Base-by-base conservation (phyloP, 2,113 vertebrate species). In the Mesitornis unicolor region DNA sequence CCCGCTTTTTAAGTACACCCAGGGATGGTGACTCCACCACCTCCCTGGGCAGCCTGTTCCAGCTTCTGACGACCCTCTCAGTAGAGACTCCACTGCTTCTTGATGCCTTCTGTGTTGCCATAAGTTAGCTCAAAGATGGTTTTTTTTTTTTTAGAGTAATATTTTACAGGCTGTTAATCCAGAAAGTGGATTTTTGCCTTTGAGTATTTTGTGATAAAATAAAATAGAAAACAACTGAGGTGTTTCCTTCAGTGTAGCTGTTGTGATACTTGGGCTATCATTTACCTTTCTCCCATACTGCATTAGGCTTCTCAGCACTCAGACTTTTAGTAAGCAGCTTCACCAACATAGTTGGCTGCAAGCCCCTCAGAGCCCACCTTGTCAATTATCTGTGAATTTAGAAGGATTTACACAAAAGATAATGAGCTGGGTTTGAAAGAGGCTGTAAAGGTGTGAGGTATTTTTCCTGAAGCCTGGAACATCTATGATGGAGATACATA, bases 141-240 rank as follows among this genome's bases (percentile, higher is more conserved):
- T 97, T 90, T 94, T 40, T 87, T n/a, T 89, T 69, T 93, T 95
- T 80, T 45, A 88, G 48, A 35, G 53, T 21, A 47, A 77, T 94
- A 87, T 93, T 97, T 96, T 89, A 95, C 87, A 91, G 86, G 38
- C 57, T 85, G 45, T 97, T 97, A 97, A 96, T 95, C 87, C 61
- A 93, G 74, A 80, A 88, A 95, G 84, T 70, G 73, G 71, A 92
- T 88, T 93, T 88, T 79, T 93, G 73, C 89, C 93, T 90, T 94
- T 80, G 76, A 89, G 82, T 47, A 95, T 94, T 95, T 64, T 71
- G 38, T 82, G 26, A 48, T 89, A 94, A 95, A 93, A 91, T 15
- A 93, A 90, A 93, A 94, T 5, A 69, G 60, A 93, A 95, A 87
- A 91, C 69, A 95, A 80, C 36, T 7, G 53, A 90, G 42, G 15